A percentile compares a stretch with the other conserved stretches of the same genome.
phyloP scores from a whole-genome alignment of 2,797 vertebrate genomes.

The Pitangus sulphuratus region DNA sequence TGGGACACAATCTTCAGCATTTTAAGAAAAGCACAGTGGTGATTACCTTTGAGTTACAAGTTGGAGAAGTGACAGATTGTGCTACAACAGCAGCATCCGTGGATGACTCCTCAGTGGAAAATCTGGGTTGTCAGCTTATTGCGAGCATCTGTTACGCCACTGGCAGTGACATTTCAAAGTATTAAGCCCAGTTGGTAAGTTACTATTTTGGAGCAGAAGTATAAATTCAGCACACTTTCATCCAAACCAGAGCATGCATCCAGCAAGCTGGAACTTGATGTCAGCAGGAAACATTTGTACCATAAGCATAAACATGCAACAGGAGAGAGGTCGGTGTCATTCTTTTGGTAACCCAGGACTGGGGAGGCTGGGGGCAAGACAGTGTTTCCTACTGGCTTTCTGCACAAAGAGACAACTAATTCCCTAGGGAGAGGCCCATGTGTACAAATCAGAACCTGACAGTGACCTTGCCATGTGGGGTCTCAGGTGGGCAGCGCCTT shows the following conservation, averaged over 20 bases:
- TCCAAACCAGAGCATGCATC: background rate
- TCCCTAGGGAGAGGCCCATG: background rate
- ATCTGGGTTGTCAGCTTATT: background rate
- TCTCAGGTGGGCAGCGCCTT: background rate
- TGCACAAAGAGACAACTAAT: background rate
- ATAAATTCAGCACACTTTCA: constrained; percentile 30
- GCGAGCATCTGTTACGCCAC: background rate
- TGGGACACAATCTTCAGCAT: background rate
- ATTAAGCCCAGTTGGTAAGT: background rate
- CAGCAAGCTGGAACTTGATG: background rate
- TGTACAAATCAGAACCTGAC: background rate
- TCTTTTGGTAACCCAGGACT: background rate
- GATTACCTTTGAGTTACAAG: background rate
- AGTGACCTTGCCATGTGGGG: background rate
- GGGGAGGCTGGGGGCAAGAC: background rate
- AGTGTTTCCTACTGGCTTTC: background rate
- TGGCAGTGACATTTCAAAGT: constrained; percentile 15
- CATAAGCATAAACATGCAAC: background rate
- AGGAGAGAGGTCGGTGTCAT: background rate
- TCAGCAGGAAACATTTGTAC: constrained; percentile 3
- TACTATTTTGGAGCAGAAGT: constrained; percentile 15
- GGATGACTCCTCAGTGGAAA: constrained; percentile 13
- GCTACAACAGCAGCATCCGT: background rate
- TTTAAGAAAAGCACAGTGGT: background rate
- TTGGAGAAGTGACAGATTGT: background rate